Evolutionary conservation across 2,888 invertebrate species (phyloP).

Genomic region (Pyralis farinalis): DNA sequence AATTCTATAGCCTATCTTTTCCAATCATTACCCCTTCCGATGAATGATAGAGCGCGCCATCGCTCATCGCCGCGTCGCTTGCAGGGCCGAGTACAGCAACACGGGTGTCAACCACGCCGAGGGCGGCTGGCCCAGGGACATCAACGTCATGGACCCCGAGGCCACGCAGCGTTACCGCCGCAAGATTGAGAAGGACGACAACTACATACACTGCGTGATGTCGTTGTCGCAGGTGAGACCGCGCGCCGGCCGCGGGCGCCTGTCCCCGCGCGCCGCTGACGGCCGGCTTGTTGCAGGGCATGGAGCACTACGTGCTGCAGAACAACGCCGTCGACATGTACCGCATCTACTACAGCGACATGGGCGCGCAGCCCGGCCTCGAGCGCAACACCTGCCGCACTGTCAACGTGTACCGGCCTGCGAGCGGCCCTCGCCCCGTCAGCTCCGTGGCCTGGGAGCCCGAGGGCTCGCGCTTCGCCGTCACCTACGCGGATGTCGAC

Average conservation of each 20-base stretch:
- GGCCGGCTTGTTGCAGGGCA: slow-evolving; percentile 68
- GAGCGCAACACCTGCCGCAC: slow-evolving; percentile 86
- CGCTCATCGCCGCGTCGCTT: neutral
- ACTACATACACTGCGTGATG: slow-evolving; percentile 85
- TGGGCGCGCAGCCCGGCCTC: slow-evolving; percentile 82
- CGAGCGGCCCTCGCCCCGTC: slow-evolving; percentile 83
- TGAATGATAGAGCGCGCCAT: too few relatives aligned
- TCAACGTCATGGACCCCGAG: slow-evolving; percentile 83
- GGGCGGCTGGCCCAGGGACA: slow-evolving; percentile 92
- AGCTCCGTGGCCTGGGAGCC: slow-evolving; percentile 93
- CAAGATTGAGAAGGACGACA: slow-evolving; percentile 90
- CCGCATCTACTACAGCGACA: slow-evolving; percentile 90
- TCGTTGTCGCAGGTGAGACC: slow-evolving; percentile 54
- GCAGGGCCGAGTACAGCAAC: slow-evolving; percentile 77
- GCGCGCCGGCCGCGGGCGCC: neutral
- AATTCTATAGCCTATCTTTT: too few relatives aligned
- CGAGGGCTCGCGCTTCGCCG: slow-evolving; percentile 89
- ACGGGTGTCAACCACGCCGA: slow-evolving; percentile 86
- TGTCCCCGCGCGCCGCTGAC: neutral
- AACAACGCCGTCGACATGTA: slow-evolving; percentile 97
- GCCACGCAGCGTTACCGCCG: slow-evolving; percentile 87
- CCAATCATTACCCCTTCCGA: too few relatives aligned
- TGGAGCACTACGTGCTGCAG: slow-evolving; percentile 92
- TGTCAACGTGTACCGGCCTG: slow-evolving; percentile 91
- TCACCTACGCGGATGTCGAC: slow-evolving; percentile 89